phyloP scores from a whole-genome alignment of 2,888 invertebrate species.

The Tetropium fuscum region DNA sequence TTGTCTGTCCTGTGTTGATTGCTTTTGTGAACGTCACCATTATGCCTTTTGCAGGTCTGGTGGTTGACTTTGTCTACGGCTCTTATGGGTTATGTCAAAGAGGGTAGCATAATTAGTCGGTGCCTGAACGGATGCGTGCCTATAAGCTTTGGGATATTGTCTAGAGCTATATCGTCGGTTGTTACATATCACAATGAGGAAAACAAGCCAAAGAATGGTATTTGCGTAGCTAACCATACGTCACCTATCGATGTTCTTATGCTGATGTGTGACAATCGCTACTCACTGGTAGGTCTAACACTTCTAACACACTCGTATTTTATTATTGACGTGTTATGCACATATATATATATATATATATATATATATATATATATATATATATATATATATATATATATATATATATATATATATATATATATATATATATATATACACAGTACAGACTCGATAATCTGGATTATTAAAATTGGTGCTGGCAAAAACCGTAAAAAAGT shows the following conservation, averaged over 20 bases:
- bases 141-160: constrained; percentile 91
- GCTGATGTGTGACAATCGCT: constrained; percentile 96
- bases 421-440: too few species aligned
- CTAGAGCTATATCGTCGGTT: constrained; percentile 91
- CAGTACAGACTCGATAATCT: too few species aligned
- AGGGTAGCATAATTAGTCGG: constrained; percentile 82
- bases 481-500: too few species aligned
- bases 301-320: too few species aligned
- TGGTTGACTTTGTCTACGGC: constrained; percentile 90
- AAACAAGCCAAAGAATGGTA: constrained; percentile 84
- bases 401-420: too few species aligned
- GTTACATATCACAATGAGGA: constrained; percentile 89
- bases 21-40: constrained; percentile 13
- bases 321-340: too few species aligned
- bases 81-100: constrained; percentile 85
- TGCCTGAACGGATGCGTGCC: constrained; percentile 84
- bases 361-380: too few species aligned
- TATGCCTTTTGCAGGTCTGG: constrained; percentile 76
- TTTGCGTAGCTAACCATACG: constrained; percentile 99
- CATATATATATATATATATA: too few species aligned
- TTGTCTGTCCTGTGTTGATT: not conserved
- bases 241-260: constrained; percentile 98
- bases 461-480: too few species aligned
- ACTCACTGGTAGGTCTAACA: constrained; percentile 94
- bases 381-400: too few species aligned